These are phyloP conservation scores for Hylomyscus alleni DNA, from an alignment of 2,797 vertebrate species.

Conservation along the genomic window DNA sequence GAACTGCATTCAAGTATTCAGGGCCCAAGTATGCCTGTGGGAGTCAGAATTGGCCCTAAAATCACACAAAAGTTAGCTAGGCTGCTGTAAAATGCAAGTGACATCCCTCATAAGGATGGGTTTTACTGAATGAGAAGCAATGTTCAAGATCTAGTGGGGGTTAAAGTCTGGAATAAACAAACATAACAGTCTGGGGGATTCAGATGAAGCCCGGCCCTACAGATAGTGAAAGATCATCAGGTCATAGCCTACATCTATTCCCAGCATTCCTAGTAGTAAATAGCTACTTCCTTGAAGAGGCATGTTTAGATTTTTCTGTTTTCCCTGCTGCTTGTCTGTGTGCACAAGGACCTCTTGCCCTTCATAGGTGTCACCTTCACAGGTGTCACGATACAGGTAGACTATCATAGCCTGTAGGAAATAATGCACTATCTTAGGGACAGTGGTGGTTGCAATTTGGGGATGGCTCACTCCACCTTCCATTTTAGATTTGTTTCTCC, in stretches of 20 bases:
- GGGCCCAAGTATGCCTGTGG: not conserved
- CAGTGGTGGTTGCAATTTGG: too few species aligned
- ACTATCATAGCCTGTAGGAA: too few species aligned
- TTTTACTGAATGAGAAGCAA: not conserved
- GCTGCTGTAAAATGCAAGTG: not conserved
- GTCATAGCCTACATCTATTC: not conserved
- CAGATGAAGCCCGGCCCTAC: not conserved
- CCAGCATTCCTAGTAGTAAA: not conserved
- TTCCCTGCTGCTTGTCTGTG: too few species aligned
- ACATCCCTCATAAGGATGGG: not conserved
- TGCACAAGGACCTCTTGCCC: not conserved
- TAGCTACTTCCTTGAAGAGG: not conserved
- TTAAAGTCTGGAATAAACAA: not conserved
- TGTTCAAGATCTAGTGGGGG: not conserved
- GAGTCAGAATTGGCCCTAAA: not conserved
- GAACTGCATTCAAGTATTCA: not conserved
- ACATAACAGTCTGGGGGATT: not conserved
- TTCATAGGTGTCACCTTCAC: too few species aligned
- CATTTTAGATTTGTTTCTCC: not conserved
- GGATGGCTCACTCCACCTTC: not conserved
- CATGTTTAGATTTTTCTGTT: not conserved
- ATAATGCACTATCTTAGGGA: too few species aligned
- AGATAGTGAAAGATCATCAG: not conserved
- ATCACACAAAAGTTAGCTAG: not conserved
- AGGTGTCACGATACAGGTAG: not conserved